Percentiles rank a stretch among this genome's conserved stretches.
These are phyloP conservation scores for Drosophila rufa DNA, from an alignment of 1,140 invertebrate genomes.

Conservation along the genomic window DNA sequence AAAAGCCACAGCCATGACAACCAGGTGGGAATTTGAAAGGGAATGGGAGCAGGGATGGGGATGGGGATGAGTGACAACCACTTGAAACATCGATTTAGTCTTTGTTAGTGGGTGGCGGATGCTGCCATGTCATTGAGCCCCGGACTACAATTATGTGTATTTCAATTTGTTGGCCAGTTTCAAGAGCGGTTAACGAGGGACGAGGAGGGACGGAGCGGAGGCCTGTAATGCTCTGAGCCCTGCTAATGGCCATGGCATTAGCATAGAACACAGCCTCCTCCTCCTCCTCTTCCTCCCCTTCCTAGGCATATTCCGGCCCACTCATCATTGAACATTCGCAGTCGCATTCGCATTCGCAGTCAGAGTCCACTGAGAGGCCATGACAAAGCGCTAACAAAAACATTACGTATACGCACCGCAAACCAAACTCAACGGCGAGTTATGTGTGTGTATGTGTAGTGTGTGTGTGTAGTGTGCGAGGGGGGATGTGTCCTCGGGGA, in stretches of 20 bases:
- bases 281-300: neutral
- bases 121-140: constrained; percentile 30
- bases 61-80: constrained; percentile 17
- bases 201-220: neutral
- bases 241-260: constrained; percentile 36
- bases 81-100: constrained; percentile 56
- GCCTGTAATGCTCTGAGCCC: constrained; percentile 4
- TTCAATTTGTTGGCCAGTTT: constrained; percentile 23
- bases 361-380: constrained; percentile 11
- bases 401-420: constrained; percentile 52
- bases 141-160: constrained; percentile 34
- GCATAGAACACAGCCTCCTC: constrained; percentile 1
- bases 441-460: constrained; percentile 1
- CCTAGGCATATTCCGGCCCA: neutral
- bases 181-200: constrained; percentile 14
- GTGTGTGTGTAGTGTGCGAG: neutral
- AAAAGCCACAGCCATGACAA: constrained; percentile 40
- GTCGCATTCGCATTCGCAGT: constrained; percentile 7
- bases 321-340: constrained; percentile 21
- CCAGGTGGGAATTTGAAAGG: constrained; percentile 15
- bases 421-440: constrained; percentile 19
- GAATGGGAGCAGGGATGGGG: neutral
- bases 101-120: constrained; percentile 15
- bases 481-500: constrained; percentile 23
- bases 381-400: constrained; percentile 51